phyloP scores from a whole-genome alignment of 1,140 invertebrate genomes.

The Euborellia annulipes region DNA sequence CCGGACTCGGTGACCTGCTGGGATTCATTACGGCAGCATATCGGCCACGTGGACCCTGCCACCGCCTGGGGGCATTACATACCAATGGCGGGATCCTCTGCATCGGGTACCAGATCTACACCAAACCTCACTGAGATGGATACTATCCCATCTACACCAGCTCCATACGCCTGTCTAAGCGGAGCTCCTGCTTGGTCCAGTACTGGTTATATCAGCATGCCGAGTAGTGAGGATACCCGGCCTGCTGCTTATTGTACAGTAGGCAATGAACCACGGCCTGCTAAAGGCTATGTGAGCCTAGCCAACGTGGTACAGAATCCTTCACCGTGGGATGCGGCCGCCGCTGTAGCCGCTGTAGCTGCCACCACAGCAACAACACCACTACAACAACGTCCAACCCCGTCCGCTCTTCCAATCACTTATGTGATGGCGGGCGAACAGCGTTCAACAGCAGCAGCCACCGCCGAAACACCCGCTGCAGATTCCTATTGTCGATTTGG shows the following conservation, averaged over 20 bases:
- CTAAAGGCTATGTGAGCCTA: slow-evolving; percentile 5
- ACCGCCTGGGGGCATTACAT: too few relatives aligned
- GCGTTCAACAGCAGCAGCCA: not conserved
- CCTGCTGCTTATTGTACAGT: not conserved
- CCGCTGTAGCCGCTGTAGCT: not conserved
- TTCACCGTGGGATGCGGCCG: not conserved
- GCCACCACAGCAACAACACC: not conserved
- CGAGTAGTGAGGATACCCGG: slow-evolving; percentile 1
- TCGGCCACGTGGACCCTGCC: slow-evolving; percentile 21
- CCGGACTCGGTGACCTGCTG: slow-evolving; percentile 21
- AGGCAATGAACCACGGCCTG: not conserved
- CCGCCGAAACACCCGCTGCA: not conserved
- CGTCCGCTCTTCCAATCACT: slow-evolving; percentile 1
- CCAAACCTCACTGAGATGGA: slow-evolving; percentile 7
- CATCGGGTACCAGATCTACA: slow-evolving; percentile 1
- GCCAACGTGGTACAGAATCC: not conserved
- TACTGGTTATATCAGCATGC: slow-evolving; percentile 7
- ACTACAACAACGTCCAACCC: not conserved
- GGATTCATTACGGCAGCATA: slow-evolving; percentile 26
- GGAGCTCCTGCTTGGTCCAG: slow-evolving; percentile 1
- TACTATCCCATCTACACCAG: too few relatives aligned
- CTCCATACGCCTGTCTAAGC: too few relatives aligned
- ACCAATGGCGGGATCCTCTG: too few relatives aligned
- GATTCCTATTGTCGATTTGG: slow-evolving; percentile 5
- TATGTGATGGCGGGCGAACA: slow-evolving; percentile 4